phyloP scores from a whole-genome alignment of 2,797 vertebrate genomes.

The Acipenser ruthenus region DNA sequence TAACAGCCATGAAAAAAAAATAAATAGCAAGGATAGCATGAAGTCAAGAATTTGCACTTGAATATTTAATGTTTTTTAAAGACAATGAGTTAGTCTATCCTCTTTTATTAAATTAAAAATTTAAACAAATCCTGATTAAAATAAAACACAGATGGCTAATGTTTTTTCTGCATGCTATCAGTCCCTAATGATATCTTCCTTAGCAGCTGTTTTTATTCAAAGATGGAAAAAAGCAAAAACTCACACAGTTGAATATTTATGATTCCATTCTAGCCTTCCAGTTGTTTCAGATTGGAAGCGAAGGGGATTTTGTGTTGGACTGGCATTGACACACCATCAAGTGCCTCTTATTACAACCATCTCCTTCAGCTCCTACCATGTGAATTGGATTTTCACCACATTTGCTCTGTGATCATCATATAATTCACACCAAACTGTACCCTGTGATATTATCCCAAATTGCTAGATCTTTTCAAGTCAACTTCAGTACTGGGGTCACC shows the following conservation, averaged over 20 bases:
- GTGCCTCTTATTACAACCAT: too few species aligned
- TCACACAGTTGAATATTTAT: conserved; percentile 13
- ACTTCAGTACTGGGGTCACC: too few species aligned
- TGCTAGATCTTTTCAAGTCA: too few species aligned
- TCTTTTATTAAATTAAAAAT: conserved; percentile 34
- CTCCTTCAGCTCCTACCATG: too few species aligned
- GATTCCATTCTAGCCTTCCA: background rate
- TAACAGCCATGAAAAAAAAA: conserved; percentile 36
- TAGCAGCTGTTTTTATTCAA: conserved; percentile 58
- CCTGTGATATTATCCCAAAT: too few species aligned
- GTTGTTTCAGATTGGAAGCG: too few species aligned
- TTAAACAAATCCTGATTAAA: conserved; percentile 36
- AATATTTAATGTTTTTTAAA: conserved; percentile 42
- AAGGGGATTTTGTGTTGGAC: too few species aligned
- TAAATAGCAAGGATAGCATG: conserved; percentile 5
- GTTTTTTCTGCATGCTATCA: conserved; percentile 48
- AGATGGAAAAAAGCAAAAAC: conserved; percentile 8
- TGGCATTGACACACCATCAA: too few species aligned
- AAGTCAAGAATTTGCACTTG: too few species aligned
- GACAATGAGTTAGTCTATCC: conserved; percentile 43
- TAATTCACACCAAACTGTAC: too few species aligned
- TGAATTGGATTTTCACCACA: too few species aligned
- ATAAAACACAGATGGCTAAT: conserved; percentile 49
- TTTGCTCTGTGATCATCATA: too few species aligned
- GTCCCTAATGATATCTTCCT: conserved; percentile 37